These are phyloP conservation scores for Lasiurus cinereus DNA, from an alignment of 2,113 vertebrate species.

Conservation along the genomic window DNA sequence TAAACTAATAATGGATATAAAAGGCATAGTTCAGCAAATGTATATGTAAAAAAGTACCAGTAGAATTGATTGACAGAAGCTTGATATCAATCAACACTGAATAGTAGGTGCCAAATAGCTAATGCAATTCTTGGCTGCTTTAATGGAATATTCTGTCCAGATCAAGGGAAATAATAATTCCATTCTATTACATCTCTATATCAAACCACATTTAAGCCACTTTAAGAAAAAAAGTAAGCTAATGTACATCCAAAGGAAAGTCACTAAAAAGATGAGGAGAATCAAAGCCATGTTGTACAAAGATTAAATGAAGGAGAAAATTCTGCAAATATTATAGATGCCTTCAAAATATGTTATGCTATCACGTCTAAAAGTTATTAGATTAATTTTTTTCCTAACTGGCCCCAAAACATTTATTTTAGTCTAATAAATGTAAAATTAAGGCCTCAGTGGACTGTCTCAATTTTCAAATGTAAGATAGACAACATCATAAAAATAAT, in stretches of 20 bases:
- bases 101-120: constrained; percentile 69
- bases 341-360: not conserved
- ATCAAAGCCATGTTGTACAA: constrained; percentile 10
- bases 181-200: constrained; percentile 57
- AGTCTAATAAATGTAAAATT: constrained; percentile 11
- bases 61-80: constrained; percentile 71
- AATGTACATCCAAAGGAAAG: constrained; percentile 56
- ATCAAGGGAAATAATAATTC: constrained; percentile 77
- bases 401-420: not conserved
- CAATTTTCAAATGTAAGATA: constrained; percentile 21
- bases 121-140: constrained; percentile 80
- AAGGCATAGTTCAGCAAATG: constrained; percentile 31
- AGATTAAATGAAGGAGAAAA: constrained; percentile 31
- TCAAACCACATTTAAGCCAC: constrained; percentile 52
- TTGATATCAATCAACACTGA: constrained; percentile 75
- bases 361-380: not conserved
- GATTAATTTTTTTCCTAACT: not conserved
- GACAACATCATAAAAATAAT: not conserved
- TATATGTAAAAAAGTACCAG: constrained; percentile 57
- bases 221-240: constrained; percentile 67
- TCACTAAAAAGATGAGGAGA: constrained; percentile 4
- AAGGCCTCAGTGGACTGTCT: not conserved
- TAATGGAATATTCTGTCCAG: constrained; percentile 73
- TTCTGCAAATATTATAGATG: not conserved
- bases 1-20: constrained; percentile 47